phyloP scores from a whole-genome alignment of 2,888 invertebrate species.

The Sycophila texana region DNA sequence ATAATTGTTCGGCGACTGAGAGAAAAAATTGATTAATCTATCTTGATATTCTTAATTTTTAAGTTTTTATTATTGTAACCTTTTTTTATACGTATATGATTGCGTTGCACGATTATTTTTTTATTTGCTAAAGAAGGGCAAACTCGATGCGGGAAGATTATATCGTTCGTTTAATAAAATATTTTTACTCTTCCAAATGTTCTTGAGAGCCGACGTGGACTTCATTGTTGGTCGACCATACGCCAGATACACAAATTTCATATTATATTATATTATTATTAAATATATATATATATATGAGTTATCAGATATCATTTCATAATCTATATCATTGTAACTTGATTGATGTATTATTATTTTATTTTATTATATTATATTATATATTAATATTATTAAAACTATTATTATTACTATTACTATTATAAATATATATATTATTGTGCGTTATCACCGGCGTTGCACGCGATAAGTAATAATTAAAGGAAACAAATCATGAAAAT shows the following conservation, averaged over 20 bases:
- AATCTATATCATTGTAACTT: slow-evolving; percentile 43
- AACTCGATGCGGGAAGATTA: slow-evolving; percentile 43
- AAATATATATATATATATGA: slow-evolving; percentile 33
- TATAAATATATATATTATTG: slow-evolving; percentile 40
- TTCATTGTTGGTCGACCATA: slow-evolving; percentile 56
- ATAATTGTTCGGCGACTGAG: too few species aligned
- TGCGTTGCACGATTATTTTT: neutral
- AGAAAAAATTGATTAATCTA: neutral
- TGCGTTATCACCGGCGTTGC: slow-evolving; percentile 32
- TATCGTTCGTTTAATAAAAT: slow-evolving; percentile 32
- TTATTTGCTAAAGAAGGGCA: slow-evolving; percentile 38
- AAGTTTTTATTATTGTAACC: slow-evolving; percentile 2
- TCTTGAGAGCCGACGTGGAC: slow-evolving; percentile 48
- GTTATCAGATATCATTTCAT: slow-evolving; percentile 49
- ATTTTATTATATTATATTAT: slow-evolving; percentile 43
- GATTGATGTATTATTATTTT: slow-evolving; percentile 50
- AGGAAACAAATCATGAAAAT: slow-evolving; percentile 1
- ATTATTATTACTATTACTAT: slow-evolving; percentile 49
- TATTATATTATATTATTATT: slow-evolving; percentile 49
- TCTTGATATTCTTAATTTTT: neutral
- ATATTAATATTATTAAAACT: slow-evolving; percentile 49
- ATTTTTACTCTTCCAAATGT: slow-evolving; percentile 51
- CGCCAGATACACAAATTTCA: slow-evolving; percentile 39
- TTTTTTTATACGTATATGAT: slow-evolving; percentile 15
- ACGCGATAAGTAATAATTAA: slow-evolving; percentile 15